phyloP scores from a whole-genome alignment of 64 coral and sea anemone species.

The Stylophora pistillata region DNA sequence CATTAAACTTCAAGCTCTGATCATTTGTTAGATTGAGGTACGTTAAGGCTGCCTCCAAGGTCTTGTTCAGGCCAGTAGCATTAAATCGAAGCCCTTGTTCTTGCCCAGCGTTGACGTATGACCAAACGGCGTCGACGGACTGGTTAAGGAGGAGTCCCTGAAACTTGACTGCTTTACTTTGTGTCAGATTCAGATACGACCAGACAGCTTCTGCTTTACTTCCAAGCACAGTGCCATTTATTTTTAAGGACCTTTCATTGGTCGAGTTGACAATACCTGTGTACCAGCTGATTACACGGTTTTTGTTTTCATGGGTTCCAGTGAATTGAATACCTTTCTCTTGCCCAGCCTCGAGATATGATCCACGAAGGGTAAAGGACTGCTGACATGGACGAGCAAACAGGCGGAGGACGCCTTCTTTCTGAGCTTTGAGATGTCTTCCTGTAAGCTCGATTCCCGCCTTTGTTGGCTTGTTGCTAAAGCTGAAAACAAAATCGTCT shows the following conservation, averaged over 20 bases:
- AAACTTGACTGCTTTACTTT: constrained; percentile 81
- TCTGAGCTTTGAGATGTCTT: constrained; percentile 49
- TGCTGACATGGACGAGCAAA: constrained; percentile 66
- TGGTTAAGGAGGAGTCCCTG: constrained; percentile 39
- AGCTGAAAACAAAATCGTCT: constrained; percentile 61
- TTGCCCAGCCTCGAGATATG: constrained; percentile 47
- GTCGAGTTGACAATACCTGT: constrained; percentile 73
- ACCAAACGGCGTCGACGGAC: constrained; percentile 41
- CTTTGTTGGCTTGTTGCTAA: constrained; percentile 69
- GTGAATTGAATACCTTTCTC: constrained; percentile 84
- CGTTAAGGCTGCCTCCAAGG: constrained; percentile 19
- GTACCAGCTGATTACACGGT: constrained; percentile 78
- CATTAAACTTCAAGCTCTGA: constrained; percentile 62
- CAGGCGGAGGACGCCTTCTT: constrained; percentile 55
- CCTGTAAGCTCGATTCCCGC: constrained; percentile 71
- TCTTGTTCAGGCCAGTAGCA: constrained; percentile 36
- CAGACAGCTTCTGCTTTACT: constrained; percentile 51
- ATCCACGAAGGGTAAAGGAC: constrained; percentile 71
- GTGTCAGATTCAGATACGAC: constrained; percentile 71
- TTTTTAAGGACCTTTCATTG: constrained; percentile 74
- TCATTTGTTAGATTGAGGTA: constrained; percentile 16
- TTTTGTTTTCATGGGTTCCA: constrained; percentile 90
- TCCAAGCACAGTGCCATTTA: constrained; percentile 80
- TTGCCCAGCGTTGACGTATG: constrained; percentile 28
- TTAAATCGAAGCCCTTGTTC: constrained; percentile 42